Conservation (phyloP, 2,113 vertebrate species). For the Grantiella picta region DNA sequence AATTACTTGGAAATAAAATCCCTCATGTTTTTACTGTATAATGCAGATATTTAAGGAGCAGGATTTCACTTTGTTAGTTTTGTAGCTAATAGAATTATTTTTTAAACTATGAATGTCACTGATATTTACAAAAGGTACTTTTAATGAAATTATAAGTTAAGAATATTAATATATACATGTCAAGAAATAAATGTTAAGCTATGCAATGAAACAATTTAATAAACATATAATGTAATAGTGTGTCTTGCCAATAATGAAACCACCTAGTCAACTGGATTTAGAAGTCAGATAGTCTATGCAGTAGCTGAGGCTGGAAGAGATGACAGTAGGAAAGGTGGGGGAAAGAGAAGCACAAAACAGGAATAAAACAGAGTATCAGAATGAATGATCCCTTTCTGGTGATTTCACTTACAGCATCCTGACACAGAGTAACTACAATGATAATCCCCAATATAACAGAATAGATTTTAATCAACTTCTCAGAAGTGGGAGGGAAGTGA, state of each 20-base stretch:
- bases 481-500: background rate
- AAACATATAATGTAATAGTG: background rate
- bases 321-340: background rate
- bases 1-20: background rate
- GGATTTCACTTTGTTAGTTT: background rate
- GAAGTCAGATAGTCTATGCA: background rate
- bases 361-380: background rate
- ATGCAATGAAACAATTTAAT: background rate
- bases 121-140: background rate
- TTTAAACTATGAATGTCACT: background rate
- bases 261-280: background rate
- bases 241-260: background rate
- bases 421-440: background rate
- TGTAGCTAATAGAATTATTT: background rate
- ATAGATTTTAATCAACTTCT: background rate
- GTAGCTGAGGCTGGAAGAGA: background rate
- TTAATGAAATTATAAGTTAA: background rate
- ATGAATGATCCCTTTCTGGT: background rate
- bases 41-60: background rate
- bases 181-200: background rate
- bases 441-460: background rate
- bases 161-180: background rate
- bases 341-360: background rate
- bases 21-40: background rate
- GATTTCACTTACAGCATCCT: background rate